Percentiles rank a stretch among this genome's conserved stretches.
phyloP scores from a whole-genome alignment of 2,797 vertebrate species.

The Melanotaenia maccullochi region DNA sequence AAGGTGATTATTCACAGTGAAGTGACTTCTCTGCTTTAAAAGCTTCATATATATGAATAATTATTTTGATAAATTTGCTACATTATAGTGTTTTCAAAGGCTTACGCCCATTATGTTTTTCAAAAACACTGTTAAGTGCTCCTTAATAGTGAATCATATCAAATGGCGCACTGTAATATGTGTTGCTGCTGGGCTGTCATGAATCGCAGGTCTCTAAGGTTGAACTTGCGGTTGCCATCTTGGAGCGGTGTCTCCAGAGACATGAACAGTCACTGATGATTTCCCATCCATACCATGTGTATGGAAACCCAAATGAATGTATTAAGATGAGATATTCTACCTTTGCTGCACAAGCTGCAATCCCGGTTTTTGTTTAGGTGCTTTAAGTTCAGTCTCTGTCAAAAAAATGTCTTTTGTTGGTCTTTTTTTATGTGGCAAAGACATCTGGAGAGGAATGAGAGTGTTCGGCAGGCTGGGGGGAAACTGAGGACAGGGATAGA shows the following conservation, averaged over 20 bases:
- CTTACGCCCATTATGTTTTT: slow-evolving; percentile 71
- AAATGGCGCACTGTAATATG: slow-evolving; percentile 60
- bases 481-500: slow-evolving; percentile 45
- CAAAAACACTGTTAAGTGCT: slow-evolving; percentile 82
- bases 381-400: slow-evolving; percentile 74
- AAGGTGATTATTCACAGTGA: slow-evolving; percentile 55
- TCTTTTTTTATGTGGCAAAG: slow-evolving; percentile 63
- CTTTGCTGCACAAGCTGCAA: slow-evolving; percentile 74
- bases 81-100: slow-evolving; percentile 78
- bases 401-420: slow-evolving; percentile 48
- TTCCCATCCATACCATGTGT: slow-evolving; percentile 59
- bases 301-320: slow-evolving; percentile 80
- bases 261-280: slow-evolving; percentile 57
- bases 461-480: slow-evolving; percentile 29
- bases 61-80: slow-evolving; percentile 81
- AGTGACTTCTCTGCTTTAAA: slow-evolving; percentile 77
- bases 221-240: slow-evolving; percentile 55
- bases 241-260: slow-evolving; percentile 65
- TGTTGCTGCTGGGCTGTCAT: slow-evolving; percentile 63
- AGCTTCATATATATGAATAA: slow-evolving; percentile 64
- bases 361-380: slow-evolving; percentile 66
- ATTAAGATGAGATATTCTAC: slow-evolving; percentile 77
- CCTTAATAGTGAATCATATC: slow-evolving; percentile 82
- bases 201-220: slow-evolving; percentile 50
- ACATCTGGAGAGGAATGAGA: slow-evolving; percentile 53